phyloP scores from a whole-genome alignment of 53 echinoderm and acorn worm species.

The Stichopus horrens region DNA sequence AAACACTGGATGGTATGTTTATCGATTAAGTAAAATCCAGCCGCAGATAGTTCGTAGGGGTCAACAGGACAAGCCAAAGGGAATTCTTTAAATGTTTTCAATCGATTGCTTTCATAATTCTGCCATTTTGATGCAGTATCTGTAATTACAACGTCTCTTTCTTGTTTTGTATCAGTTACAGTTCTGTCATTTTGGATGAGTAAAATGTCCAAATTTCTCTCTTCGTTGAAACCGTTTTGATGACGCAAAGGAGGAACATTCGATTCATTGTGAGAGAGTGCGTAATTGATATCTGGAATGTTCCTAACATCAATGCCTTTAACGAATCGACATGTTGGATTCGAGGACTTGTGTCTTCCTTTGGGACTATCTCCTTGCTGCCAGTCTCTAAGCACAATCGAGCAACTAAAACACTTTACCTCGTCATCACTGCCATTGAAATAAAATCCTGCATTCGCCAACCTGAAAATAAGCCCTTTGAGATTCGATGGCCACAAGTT shows the following conservation, averaged over 20 bases:
- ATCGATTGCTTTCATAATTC: not conserved
- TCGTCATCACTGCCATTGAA: slow-evolving; percentile 9
- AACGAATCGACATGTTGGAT: slow-evolving; percentile 36
- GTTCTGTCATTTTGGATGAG: not conserved
- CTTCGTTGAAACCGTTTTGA: not conserved
- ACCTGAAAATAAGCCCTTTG: not conserved
- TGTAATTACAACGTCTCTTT: not conserved
- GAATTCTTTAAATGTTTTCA: not conserved
- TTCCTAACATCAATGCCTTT: slow-evolving; percentile 16
- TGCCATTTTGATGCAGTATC: not conserved
- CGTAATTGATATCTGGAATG: slow-evolving; percentile 13
- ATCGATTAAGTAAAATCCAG: slow-evolving; percentile 2
- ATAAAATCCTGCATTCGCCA: slow-evolving; percentile 38
- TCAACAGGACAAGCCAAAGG: slow-evolving; percentile 13
- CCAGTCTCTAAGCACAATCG: slow-evolving; percentile 3
- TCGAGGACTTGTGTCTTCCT: slow-evolving; percentile 25
- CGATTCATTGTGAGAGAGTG: not conserved
- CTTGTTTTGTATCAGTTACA: not conserved
- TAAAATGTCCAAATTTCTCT: not conserved
- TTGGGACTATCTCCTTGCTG: slow-evolving; percentile 29
- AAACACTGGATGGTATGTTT: slow-evolving; percentile 20
- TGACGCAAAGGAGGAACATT: not conserved
- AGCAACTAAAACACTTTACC: slow-evolving; percentile 40
- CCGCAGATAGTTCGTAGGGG: slow-evolving; percentile 14
- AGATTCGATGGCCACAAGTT: not conserved